A percentile compares a stretch with the other conserved stretches of the same genome.
Conservation (phyloP, 2,888 invertebrate genomes). For the Elmis aenea region DNA sequence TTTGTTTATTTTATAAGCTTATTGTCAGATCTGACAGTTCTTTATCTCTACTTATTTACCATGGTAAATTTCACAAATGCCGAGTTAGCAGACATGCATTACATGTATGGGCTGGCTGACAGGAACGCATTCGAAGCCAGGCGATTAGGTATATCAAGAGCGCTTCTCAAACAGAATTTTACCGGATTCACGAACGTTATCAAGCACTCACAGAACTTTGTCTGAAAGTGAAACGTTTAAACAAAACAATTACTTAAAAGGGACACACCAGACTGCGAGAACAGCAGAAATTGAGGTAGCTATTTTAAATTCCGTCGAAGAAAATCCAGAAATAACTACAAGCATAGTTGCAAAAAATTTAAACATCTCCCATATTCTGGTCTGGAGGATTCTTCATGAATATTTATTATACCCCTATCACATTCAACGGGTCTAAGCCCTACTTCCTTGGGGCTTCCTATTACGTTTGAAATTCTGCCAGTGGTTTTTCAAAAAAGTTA, state of each 20-base stretch:
- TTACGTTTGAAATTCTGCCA: background rate
- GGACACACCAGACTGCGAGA: background rate
- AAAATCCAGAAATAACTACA: no score
- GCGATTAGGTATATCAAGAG: conserved; percentile 1
- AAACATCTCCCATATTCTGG: no score
- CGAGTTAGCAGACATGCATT: conserved; percentile 1
- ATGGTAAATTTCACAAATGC: conserved; percentile 4
- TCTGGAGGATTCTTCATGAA: no score
- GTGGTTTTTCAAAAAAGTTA: background rate
- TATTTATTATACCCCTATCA: conserved; percentile 13
- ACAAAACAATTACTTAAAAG: background rate
- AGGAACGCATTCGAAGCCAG: conserved; percentile 1
- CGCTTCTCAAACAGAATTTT: background rate
- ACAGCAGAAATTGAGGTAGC: background rate
- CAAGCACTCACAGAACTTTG: background rate
- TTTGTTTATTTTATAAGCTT: no score
- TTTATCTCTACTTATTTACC: no score
- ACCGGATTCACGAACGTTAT: conserved; percentile 1
- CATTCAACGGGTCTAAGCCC: conserved; percentile 10
- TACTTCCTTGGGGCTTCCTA: conserved; percentile 5
- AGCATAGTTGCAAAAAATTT: no score
- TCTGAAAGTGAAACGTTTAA: conserved; percentile 3
- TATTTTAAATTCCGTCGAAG: no score
- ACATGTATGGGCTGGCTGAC: background rate
- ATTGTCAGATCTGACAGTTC: no score